Conservation (phyloP, 2,888 invertebrate genomes). For the Himalopsyche tibetana region DNA sequence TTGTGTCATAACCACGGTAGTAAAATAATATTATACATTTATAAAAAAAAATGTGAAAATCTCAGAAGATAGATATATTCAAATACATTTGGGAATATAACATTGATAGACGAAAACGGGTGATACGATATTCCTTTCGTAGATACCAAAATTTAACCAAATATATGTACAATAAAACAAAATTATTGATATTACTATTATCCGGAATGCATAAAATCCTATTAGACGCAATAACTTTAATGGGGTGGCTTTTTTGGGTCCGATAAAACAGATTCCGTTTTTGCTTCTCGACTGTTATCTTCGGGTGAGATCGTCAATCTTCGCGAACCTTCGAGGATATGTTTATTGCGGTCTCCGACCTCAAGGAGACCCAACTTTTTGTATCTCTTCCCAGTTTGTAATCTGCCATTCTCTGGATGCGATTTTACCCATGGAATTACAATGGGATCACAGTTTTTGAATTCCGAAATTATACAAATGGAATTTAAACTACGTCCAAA, state of each 20-base stretch:
- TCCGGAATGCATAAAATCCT: slow-evolving; percentile 30
- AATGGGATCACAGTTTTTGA: not conserved
- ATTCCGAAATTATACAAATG: not conserved
- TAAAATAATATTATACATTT: too few species aligned
- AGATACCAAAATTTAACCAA: not conserved
- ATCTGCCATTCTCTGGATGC: not conserved
- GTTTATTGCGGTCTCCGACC: slow-evolving; percentile 54
- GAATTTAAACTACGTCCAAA: too few species aligned
- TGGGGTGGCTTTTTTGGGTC: slow-evolving; percentile 23
- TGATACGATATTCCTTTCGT: not conserved
- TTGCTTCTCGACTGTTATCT: slow-evolving; percentile 15
- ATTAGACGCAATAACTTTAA: slow-evolving; percentile 17
- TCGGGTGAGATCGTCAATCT: slow-evolving; percentile 26
- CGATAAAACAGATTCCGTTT: slow-evolving; percentile 21
- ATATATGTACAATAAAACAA: not conserved
- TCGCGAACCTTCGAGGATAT: slow-evolving; percentile 50
- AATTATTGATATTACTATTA: slow-evolving; percentile 11
- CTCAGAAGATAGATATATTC: too few species aligned
- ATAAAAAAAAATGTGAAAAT: too few species aligned
- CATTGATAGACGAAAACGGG: not conserved
- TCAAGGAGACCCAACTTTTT: slow-evolving; percentile 27
- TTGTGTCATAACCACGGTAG: too few species aligned
- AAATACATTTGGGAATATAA: too few species aligned
- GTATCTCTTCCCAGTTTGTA: not conserved
- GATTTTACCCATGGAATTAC: not conserved